Evolutionary conservation across 2,113 vertebrate species (phyloP).

Genomic region (Pampusana beccarii): DNA sequence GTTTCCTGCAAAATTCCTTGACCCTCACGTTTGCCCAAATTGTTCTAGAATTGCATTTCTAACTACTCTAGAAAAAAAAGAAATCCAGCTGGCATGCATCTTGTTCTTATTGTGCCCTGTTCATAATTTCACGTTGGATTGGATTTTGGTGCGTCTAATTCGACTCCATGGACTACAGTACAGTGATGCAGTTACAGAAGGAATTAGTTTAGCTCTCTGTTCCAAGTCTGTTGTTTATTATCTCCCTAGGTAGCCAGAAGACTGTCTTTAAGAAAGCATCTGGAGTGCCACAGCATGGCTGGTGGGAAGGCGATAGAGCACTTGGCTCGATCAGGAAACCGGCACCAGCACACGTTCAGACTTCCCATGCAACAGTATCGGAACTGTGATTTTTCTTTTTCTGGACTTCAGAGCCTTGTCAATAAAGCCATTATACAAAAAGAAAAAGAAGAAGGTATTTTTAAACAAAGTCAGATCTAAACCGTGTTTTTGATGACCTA

Average conservation of each 20-base stretch:
- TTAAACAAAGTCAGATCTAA: background rate
- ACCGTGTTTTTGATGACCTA: background rate
- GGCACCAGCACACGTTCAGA: constrained; percentile 66
- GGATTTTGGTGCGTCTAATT: background rate
- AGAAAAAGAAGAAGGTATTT: constrained; percentile 90
- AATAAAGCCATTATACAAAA: constrained; percentile 75
- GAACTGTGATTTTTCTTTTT: constrained; percentile 93
- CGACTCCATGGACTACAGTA: background rate
- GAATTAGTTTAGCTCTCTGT: background rate
- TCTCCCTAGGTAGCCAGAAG: constrained; percentile 87
- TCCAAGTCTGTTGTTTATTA: background rate
- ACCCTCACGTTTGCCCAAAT: background rate
- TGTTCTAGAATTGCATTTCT: background rate
- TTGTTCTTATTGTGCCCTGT: background rate
- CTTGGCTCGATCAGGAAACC: constrained; percentile 82
- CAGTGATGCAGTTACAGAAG: background rate
- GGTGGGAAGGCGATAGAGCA: constrained; percentile 92
- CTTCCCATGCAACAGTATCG: constrained; percentile 80
- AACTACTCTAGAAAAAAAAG: background rate
- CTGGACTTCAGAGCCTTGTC: constrained; percentile 81
- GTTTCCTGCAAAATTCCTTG: background rate
- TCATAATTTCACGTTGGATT: background rate
- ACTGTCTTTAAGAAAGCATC: constrained; percentile 84
- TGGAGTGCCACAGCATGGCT: constrained; percentile 80
- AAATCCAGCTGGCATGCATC: accelerated